These are phyloP conservation scores for Cecropterus lyciades DNA, from an alignment of 1,140 invertebrate species.

Conservation along the genomic window DNA sequence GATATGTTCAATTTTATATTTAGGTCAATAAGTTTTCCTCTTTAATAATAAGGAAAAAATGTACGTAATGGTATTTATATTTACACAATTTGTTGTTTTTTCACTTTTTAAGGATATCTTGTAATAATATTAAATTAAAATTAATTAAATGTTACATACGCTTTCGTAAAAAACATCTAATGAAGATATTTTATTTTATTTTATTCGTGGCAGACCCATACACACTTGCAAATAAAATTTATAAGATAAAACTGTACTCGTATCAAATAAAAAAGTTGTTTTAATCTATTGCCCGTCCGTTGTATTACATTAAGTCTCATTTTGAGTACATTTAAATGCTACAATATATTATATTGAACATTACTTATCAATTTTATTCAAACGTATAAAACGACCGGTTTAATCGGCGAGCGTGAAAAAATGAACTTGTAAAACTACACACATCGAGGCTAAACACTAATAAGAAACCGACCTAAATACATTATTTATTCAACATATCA, in stretches of 20 bases:
- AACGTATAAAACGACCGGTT: conserved; percentile 11
- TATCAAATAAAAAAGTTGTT: conserved; percentile 9
- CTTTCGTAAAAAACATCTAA: no score
- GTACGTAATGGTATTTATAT: no score
- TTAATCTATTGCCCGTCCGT: conserved; percentile 6
- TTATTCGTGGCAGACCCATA: no score
- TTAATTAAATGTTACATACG: no score
- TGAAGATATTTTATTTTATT: no score
- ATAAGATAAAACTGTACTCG: not conserved
- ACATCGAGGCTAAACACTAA: conserved; percentile 9
- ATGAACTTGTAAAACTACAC: conserved; percentile 12
- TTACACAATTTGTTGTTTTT: no score
- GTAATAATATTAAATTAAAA: no score
- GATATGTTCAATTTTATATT: no score
- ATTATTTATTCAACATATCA: conserved; percentile 34
- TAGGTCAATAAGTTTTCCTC: no score
- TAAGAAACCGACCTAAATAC: conserved; percentile 37
- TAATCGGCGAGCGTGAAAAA: conserved; percentile 9
- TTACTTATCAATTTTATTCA: conserved; percentile 5
- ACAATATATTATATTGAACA: conserved; percentile 11
- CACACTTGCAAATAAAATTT: no score
- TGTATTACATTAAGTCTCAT: not conserved
- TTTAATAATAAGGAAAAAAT: no score
- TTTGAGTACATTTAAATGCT: conserved; percentile 11
- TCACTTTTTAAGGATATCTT: no score